Base-by-base conservation (phyloP, 92 coral and sea anemone genomes). In the Bergia puertoricense region DNA sequence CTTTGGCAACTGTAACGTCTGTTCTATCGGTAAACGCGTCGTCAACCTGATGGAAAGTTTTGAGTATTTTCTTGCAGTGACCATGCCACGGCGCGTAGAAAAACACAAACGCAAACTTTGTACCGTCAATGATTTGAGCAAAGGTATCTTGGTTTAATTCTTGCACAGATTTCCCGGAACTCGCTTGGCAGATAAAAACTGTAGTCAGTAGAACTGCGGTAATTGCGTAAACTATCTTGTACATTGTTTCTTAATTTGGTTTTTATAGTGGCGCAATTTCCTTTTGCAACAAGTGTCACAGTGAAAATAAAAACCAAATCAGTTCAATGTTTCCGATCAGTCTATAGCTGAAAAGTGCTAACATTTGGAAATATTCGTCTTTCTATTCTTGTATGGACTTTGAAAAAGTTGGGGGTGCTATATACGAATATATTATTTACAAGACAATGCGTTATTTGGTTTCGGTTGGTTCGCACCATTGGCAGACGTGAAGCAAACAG, bases 71-170 rank as follows among this genome's bases (percentile, higher is more conserved):
- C 86, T 71, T 80, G 80, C 98, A 94, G 18, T 88, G 94, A 4
- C 78, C 89, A 68, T 95, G 90, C 99, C 99, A 97, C 1, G 96
- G 85, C 11, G 99, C 98, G 86, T 97, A 97, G 92, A 97, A 97
- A 90, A 97, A 91, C n/a, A 97, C 94, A 87, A 97, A 97, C 7
- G 89, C 97, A 90, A 95, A 97, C 85, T 92, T 91, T 14, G 91
- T 90, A 23, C 99, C 99, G 74, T 97, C 93, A 43, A 97, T 91
- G 44, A 86, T 80, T 71, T 84, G 74, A 74, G 94, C 96, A 71
- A 94, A 87, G 73, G 91, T 95, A 5, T 71, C 78, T 6, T 91
- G 81, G 6, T 80, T 90, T 20, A 95, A 82, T 88, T 92, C 95
- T 10, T 77, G 74, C 43, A 94, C 91, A 44, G 39, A 67, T 38